Percentiles rank a stretch among this genome's conserved stretches.
Evolutionary conservation across 2,888 invertebrate genomes (phyloP).

Genomic region (Fragum whitleyi): DNA sequence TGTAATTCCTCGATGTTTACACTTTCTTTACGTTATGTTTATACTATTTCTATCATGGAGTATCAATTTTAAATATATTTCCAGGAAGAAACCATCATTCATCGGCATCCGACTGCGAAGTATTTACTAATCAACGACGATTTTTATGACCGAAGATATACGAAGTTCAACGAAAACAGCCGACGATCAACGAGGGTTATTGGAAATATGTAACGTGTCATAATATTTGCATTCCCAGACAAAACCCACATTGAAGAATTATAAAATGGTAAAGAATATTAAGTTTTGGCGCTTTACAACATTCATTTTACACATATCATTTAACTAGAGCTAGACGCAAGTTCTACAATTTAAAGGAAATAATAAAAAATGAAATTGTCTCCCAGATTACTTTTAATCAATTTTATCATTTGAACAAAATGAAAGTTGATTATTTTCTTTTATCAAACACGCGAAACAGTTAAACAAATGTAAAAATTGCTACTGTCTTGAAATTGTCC

Average conservation of each 20-base stretch:
- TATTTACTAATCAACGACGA: not conserved
- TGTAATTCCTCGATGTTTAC: not conserved
- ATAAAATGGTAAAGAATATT: not conserved
- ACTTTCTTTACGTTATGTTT: not conserved
- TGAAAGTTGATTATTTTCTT: too few species aligned
- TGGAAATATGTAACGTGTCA: constrained; percentile 18
- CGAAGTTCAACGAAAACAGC: not conserved
- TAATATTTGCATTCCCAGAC: constrained; percentile 26
- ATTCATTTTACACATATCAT: too few species aligned
- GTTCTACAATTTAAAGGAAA: too few species aligned
- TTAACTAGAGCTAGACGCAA: too few species aligned
- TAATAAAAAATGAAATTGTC: too few species aligned
- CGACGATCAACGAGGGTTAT: constrained; percentile 3
- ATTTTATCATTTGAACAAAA: too few species aligned
- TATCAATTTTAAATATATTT: not conserved
- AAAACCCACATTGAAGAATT: not conserved
- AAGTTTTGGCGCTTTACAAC: too few species aligned
- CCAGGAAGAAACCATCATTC: not conserved
- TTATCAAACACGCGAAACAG: too few species aligned
- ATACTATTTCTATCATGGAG: not conserved
- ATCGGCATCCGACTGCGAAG: not conserved
- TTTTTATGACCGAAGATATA: not conserved
- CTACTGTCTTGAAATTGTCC: too few species aligned
- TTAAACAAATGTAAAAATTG: too few species aligned
- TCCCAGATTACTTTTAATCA: too few species aligned